Conservation (phyloP, 2,888 invertebrate species). For the Marronus borbonicus region DNA sequence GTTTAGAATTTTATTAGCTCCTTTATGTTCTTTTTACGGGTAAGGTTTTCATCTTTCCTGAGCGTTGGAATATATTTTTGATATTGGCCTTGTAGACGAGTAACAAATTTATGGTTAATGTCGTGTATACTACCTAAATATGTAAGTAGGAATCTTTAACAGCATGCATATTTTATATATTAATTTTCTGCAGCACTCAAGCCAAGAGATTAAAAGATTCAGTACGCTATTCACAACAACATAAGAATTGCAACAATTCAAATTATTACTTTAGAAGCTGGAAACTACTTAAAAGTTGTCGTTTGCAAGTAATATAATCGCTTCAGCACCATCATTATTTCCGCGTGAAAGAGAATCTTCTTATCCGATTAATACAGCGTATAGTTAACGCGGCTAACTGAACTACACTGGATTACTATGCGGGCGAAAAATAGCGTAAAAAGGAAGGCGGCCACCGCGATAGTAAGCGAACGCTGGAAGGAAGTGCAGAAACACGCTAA, state of each 20-base stretch:
- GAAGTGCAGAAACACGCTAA: slow-evolving; percentile 20
- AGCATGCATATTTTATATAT: not conserved
- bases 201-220: not conserved
- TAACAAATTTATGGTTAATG: slow-evolving; percentile 19
- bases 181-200: not conserved
- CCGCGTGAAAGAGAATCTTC: too few species aligned
- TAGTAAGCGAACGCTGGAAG: slow-evolving; percentile 5
- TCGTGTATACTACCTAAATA: not conserved
- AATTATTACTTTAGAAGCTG: too few species aligned
- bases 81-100: not conserved
- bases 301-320: too few species aligned
- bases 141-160: slow-evolving; percentile 5
- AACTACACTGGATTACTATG: slow-evolving; percentile 21
- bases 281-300: too few species aligned
- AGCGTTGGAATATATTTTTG: slow-evolving; percentile 12
- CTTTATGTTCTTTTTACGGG: slow-evolving; percentile 24
- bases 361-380: too few species aligned
- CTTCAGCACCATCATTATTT: too few species aligned
- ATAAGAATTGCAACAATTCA: too few species aligned
- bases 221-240: too few species aligned
- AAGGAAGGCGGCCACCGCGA: not conserved
- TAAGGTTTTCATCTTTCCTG: slow-evolving; percentile 24
- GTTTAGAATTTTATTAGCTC: slow-evolving; percentile 32
- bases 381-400: slow-evolving; percentile 15
- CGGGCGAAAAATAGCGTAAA: not conserved